Evolutionary conservation across 2,888 invertebrate species (phyloP), one percentile per base, ranked within the genome.

Genomic region (Pemphredon lugubris): DNA sequence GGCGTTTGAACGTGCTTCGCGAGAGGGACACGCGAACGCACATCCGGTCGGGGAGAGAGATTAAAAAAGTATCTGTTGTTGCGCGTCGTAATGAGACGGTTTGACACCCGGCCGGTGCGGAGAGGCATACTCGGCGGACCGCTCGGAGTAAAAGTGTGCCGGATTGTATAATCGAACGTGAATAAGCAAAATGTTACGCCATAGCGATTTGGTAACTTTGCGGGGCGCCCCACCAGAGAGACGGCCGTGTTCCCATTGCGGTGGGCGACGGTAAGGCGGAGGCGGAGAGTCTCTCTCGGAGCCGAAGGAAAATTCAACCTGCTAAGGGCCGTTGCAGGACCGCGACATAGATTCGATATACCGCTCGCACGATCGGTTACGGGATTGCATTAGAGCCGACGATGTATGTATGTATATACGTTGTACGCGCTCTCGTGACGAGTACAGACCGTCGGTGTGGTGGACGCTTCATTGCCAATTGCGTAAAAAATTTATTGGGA

Each of bases 121-220:
- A 42, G 53, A 60, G 51, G 40, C 30, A 45, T 51, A 58, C 50
- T 50, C 57, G 48, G 30, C 45, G 34, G 54, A 37, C 42, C 50
- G 55, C 34, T 6, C 79, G 73, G 83, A 88, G 89, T 89, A 89
- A 89, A 89, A 89, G 89, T 89, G 87, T 89, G 89, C 87, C 88
- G 88, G 88, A 89, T 89, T 89, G 89, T 88, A 89, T 89, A 89
- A 89, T 89, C 88, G 88, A 89, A 88, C 88, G 86, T 89, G 89
- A 89, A 89, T 89, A 89, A 87, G 89, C 89, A 87, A 88, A 89
- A 87, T 83, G 88, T 89, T 89, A 87, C 89, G 88, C 88, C 89
- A 89, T 85, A 83, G 78, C 84, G 86, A 89, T 89, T 89, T 89
- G 88, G 89, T 89, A 89, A 89, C 87, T 71, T 79, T 73, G 76